These are phyloP conservation scores for Octodon degus DNA, from an alignment of 2,113 vertebrate genomes.

Conservation along the genomic window DNA sequence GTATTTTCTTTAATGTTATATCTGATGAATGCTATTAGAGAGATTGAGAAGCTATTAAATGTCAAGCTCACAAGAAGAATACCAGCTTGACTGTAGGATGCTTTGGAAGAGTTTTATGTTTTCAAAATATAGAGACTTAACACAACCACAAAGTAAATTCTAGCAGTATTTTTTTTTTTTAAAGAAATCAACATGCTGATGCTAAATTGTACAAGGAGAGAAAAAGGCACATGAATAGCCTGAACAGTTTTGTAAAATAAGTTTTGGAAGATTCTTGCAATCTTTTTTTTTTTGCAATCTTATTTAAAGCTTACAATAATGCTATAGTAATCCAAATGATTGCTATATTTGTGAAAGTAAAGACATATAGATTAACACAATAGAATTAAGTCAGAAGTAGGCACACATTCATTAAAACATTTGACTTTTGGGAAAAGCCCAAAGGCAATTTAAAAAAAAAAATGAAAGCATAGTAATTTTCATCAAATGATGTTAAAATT, in stretches of 20 bases:
- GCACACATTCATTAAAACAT: neutral
- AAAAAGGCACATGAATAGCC: neutral
- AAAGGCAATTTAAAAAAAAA: neutral
- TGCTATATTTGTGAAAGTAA: neutral
- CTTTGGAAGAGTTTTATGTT: neutral
- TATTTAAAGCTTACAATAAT: slow-evolving; percentile 16
- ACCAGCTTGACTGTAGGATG: neutral
- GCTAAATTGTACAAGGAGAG: slow-evolving; percentile 40
- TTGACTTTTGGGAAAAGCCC: slow-evolving; percentile 10
- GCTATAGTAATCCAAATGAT: neutral
- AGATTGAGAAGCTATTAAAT: slow-evolving; percentile 25
- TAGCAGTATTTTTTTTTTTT: neutral
- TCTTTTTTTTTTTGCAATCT: neutral
- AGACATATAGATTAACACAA: neutral
- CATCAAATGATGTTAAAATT: slow-evolving; percentile 40
- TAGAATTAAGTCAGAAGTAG: neutral
- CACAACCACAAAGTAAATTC: neutral
- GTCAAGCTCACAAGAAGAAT: neutral
- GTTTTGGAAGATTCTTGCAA: neutral
- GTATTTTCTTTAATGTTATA: neutral
- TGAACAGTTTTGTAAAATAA: slow-evolving; percentile 50
- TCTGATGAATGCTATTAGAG: neutral
- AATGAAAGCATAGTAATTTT: neutral
- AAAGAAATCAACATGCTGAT: neutral
- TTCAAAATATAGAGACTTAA: slow-evolving; percentile 24